These are phyloP conservation scores for Holcopasites calliopsidis DNA, from an alignment of 1,140 invertebrate species.

Conservation along the genomic window DNA sequence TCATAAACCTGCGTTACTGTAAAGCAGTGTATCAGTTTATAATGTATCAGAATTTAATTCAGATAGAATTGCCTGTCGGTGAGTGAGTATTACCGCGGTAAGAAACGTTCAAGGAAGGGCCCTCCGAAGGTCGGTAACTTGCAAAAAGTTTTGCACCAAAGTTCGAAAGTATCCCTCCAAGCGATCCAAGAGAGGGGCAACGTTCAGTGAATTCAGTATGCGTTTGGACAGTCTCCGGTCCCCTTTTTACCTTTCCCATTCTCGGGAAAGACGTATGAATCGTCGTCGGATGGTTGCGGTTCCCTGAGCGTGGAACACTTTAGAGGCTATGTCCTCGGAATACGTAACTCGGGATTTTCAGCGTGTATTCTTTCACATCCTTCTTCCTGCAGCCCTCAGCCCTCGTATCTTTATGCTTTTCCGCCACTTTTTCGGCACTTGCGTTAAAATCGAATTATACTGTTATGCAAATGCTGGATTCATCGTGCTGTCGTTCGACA, in stretches of 20 bases:
- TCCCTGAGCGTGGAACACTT: conserved; percentile 68
- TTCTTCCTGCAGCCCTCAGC: conserved; percentile 39
- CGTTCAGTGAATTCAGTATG: conserved; percentile 66
- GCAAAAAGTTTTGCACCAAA: conserved; percentile 18
- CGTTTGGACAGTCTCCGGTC: conserved; percentile 63
- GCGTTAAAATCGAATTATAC: conserved; percentile 38
- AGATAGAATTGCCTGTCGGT: too few species aligned
- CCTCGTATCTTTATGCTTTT: conserved; percentile 12
- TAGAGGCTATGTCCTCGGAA: conserved; percentile 73
- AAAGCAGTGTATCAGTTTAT: too few species aligned
- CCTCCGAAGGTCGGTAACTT: conserved; percentile 25
- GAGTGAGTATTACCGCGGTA: too few species aligned
- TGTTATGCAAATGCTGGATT: conserved; percentile 10
- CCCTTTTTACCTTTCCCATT: conserved; percentile 54
- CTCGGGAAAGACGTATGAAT: conserved; percentile 74
- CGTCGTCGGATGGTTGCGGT: conserved; percentile 70
- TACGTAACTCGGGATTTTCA: conserved; percentile 72
- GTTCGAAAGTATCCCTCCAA: conserved; percentile 49
- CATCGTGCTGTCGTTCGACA: background rate
- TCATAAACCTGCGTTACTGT: too few species aligned
- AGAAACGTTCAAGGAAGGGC: too few species aligned
- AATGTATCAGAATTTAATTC: too few species aligned
- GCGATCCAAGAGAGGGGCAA: conserved; percentile 24
- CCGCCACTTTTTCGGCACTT: conserved; percentile 2
- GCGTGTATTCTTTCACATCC: conserved; percentile 55